phyloP scores from a whole-genome alignment of 2,888 invertebrate species.

The Stictocephala bisonia region DNA sequence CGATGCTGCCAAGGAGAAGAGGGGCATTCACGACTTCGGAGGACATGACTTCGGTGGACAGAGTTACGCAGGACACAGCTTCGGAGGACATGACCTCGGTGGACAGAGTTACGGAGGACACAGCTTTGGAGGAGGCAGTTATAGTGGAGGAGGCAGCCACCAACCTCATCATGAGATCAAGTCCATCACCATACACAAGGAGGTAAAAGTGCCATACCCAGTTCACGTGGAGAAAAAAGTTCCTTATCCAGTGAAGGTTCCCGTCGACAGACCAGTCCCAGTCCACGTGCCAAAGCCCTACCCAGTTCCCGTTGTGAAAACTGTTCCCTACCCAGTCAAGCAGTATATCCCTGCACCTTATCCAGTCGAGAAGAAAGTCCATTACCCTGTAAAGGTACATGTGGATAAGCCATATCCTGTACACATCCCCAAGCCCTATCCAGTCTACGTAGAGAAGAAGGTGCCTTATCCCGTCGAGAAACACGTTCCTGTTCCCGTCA shows the following conservation, averaged over 20 bases:
- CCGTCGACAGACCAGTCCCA: slow-evolving; percentile 69
- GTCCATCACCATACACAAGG: slow-evolving; percentile 78
- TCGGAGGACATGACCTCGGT: slow-evolving; percentile 44
- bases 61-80: slow-evolving; percentile 47
- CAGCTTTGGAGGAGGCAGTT: slow-evolving; percentile 53
- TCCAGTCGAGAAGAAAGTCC: slow-evolving; percentile 64
- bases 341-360: slow-evolving; percentile 69
- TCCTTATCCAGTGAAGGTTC: slow-evolving; percentile 78
- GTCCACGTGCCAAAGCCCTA: slow-evolving; percentile 81
- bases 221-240: slow-evolving; percentile 70
- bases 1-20: slow-evolving; percentile 68
- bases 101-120: slow-evolving; percentile 38
- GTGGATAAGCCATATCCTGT: slow-evolving; percentile 68
- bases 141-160: slow-evolving; percentile 58
- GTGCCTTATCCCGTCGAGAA: slow-evolving; percentile 61
- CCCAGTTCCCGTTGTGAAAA: slow-evolving; percentile 70
- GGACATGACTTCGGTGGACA: slow-evolving; percentile 50
- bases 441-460: slow-evolving; percentile 81
- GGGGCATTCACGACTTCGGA: slow-evolving; percentile 63
- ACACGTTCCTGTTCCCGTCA: slow-evolving; percentile 71
- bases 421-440: slow-evolving; percentile 81
- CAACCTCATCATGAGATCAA: slow-evolving; percentile 71
- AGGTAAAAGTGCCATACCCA: slow-evolving; percentile 80
- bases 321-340: slow-evolving; percentile 73
- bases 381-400: slow-evolving; percentile 75